A percentile compares a stretch with the other conserved stretches of the same genome.
phyloP scores from a whole-genome alignment of 37 sponge, comb jelly and placozoan genomes.

The Halichondria panicea region DNA sequence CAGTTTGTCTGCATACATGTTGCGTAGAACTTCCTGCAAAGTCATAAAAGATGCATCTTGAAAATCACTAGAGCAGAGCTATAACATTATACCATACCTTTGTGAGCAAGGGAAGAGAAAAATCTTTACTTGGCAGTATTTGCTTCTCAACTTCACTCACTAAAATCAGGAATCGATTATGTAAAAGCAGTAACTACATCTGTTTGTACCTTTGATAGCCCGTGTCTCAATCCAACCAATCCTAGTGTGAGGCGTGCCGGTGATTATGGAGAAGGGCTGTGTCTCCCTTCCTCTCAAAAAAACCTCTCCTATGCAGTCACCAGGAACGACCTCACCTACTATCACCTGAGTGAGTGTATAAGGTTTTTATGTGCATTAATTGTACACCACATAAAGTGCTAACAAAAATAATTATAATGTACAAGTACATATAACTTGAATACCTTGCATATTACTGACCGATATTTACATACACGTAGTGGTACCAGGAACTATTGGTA shows the following conservation, averaged over 20 bases:
- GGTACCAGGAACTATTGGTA: neutral
- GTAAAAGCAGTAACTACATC: neutral
- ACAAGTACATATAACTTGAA: neutral
- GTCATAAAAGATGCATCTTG: no score
- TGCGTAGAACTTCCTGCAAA: slow-evolving; percentile 3
- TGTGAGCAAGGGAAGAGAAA: slow-evolving; percentile 10
- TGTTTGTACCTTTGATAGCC: neutral
- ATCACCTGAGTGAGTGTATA: slow-evolving; percentile 14
- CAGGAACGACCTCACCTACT: slow-evolving; percentile 29
- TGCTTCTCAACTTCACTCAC: slow-evolving; percentile 42
- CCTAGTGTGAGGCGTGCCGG: no score
- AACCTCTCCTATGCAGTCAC: slow-evolving; percentile 43
- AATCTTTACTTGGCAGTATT: slow-evolving; percentile 15
- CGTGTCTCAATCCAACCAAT: slow-evolving; percentile 15
- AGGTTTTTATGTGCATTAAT: no score
- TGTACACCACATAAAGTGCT: neutral
- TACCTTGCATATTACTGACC: neutral
- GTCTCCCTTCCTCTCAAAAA: slow-evolving; percentile 10
- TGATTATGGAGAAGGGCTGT: slow-evolving; percentile 27
- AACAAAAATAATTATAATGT: neutral
- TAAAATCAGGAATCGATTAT: neutral
- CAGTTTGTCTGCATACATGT: slow-evolving; percentile 17
- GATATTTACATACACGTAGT: neutral
- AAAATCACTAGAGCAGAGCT: no score
- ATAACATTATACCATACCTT: no score